Evolutionary conservation across 2,113 vertebrate species (phyloP), one percentile per base, ranked within the genome.

Genomic region (Anser brachyrhynchus): DNA sequence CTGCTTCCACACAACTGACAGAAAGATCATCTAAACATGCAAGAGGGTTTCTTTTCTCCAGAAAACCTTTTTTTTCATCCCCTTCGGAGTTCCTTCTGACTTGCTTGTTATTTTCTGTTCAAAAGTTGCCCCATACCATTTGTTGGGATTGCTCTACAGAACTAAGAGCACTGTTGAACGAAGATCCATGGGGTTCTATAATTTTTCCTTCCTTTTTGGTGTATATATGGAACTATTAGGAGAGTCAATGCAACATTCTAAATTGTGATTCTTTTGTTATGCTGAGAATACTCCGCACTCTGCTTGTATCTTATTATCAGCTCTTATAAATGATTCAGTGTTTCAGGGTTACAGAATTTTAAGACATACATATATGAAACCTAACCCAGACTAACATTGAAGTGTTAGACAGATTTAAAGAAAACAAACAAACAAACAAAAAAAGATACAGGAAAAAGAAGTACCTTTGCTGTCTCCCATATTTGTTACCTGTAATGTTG

Each of bases 371-470:
- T 55, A 37, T 12, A 23, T 61, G 35, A 93, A 82, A 85, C 18
- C 11, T 52, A 83, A 66, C 3, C 16, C 26, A 77, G 84, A 66
- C 67, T 55, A 76, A 87, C 83, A 80, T 0, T 92, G 43, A 43
- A 1, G 1, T 13, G 14, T 20, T 69, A 37, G 3, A n/a, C 10
- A 76, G 3, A 65, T 29, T 61, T 0, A 11, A 35, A 35, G 35
- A 35, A 35, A 35, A 35, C 35, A 35, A 35, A 35, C 35, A 35
- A 35, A 35, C 35, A 35, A 35, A 13, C 7, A 22, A 11, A 25
- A 33, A 16, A 35, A 58, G 3, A 44, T 10, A 31, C 0, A 2
- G 9, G 62, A 5, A 17, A 29, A 51, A 57, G 13, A 5, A 14
- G 18, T 72, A 6, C 20, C 6, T n/a, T 75, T 70, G 70, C 43